Evolutionary conservation across 2,113 vertebrate genomes (phyloP), one percentile per base, ranked within the genome.

Genomic region (Plectropomus leopardus): DNA sequence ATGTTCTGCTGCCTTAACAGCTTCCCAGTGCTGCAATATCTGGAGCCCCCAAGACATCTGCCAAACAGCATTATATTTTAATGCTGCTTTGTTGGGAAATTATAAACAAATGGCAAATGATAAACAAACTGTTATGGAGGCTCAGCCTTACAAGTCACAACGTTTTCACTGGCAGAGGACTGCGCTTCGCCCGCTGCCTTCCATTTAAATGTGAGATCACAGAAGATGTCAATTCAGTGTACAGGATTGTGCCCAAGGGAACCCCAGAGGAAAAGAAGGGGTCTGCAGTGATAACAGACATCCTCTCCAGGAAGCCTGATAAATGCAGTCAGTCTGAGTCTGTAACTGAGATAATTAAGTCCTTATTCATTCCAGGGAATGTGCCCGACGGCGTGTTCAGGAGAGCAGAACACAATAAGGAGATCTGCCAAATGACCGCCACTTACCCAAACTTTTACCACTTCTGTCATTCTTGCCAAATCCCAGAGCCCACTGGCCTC

Each of bases 331-430:
- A 30, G 71, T 63, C 85, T 66, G 67, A 82, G 58, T 87, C 73
- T 80, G 81, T 78, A 81, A 79, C 73, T 81, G 48, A 68, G 70
- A 89, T 91, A 89, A 90, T 91, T 86, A 91, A 78, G 85, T 78
- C 63, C 76, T 82, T 48, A 75, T 71, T 88, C 69, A 78, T 61
- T 61, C 45, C 28, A 77, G 79, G 30, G 67, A 85, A 81, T 67
- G 44, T 84, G 84, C 55, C 87, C 70, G 7, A 17, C 55, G 75
- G 87, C 78, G 3, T 57, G 75, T 81, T 89, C 60, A 68, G 53
- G 40, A 44, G 53, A 65, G 67, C 53, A 4, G 24, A 47, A n/a
- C 26, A 71, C 70, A 86, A 78, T 51, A 32, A 78, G 58, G 48
- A 83, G 58, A 48, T 68, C 40, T 67, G 67, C 86, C 86, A 88